A percentile compares a stretch with the other conserved stretches of the same genome.
phyloP scores from a whole-genome alignment of 2,888 invertebrate species.

The Malthinus flaveolus region DNA sequence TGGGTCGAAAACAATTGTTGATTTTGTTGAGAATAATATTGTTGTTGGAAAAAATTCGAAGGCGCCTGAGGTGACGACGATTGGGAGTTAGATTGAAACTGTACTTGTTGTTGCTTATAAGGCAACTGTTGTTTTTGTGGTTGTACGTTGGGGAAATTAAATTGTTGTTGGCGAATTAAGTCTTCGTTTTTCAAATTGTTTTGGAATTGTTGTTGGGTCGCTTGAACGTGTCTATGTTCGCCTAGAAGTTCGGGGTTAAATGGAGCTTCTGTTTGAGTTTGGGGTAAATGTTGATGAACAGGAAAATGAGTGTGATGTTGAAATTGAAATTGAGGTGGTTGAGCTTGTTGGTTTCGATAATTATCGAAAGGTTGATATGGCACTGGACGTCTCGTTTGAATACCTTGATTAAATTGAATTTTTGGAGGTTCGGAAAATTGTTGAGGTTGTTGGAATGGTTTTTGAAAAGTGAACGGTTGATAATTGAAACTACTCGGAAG shows the following conservation, averaged over 20 bases:
- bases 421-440: conserved; percentile 51
- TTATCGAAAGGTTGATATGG: conserved; percentile 48
- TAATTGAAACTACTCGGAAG: not conserved
- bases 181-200: conserved; percentile 52
- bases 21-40: conserved; percentile 28
- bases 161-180: conserved; percentile 15
- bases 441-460: conserved; percentile 16
- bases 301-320: conserved; percentile 57
- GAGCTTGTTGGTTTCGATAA: conserved; percentile 45
- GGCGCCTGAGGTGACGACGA: conserved; percentile 25
- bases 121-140: conserved; percentile 31
- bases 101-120: conserved; percentile 29
- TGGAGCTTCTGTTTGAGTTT: conserved; percentile 47
- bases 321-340: conserved; percentile 53
- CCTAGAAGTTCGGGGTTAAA: conserved; percentile 36
- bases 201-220: conserved; percentile 41
- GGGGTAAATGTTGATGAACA: conserved; percentile 41
- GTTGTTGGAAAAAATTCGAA: conserved; percentile 28
- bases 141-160: conserved; percentile 17
- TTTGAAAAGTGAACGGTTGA: not conserved
- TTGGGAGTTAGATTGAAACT: not conserved
- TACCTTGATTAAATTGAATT: conserved; percentile 54
- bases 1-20: conserved; percentile 16
- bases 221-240: conserved; percentile 46
- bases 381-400: conserved; percentile 44